Evolutionary conservation across 1,140 invertebrate genomes (phyloP).

Genomic region (Orius laevigatus): DNA sequence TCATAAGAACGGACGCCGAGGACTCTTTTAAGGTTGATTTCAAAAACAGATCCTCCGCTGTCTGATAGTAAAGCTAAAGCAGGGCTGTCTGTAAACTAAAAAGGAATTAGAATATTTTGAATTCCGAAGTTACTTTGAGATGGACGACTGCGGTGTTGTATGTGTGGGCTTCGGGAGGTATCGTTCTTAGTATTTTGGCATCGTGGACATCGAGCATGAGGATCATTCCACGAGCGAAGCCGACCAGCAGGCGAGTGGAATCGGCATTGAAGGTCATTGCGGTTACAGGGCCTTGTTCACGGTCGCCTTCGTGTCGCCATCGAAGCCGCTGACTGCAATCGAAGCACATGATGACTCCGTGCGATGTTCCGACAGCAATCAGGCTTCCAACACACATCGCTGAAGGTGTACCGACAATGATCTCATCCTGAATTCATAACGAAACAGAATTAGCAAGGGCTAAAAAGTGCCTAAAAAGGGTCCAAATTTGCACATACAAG

Average conservation of each 20-base stretch:
- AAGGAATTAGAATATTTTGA: not conserved
- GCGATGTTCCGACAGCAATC: conserved; percentile 81
- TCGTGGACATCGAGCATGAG: conserved; percentile 64
- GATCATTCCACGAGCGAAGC: conserved; percentile 73
- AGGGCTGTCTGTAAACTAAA: conserved; percentile 54
- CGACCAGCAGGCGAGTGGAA: conserved; percentile 66
- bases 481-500: no score
- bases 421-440: conserved; percentile 49
- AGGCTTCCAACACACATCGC: conserved; percentile 57
- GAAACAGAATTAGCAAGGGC: not conserved
- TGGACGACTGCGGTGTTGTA: conserved; percentile 25
- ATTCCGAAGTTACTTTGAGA: conserved; percentile 46
- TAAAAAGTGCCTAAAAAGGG: no score
- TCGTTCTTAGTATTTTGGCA: conserved; percentile 59
- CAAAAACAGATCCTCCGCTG: conserved; percentile 94
- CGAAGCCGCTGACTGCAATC: conserved; percentile 50
- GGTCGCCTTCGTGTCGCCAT: conserved; percentile 14
- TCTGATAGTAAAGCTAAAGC: conserved; percentile 74
- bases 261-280: conserved; percentile 64
- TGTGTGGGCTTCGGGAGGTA: conserved; percentile 31
- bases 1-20: conserved; percentile 77
- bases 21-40: conserved; percentile 76
- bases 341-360: conserved; percentile 81
- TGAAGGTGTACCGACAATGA: conserved; percentile 76
- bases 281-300: conserved; percentile 59